Evolutionary conservation across 2,113 vertebrate species (phyloP).

Genomic region (Oreochromis spilurus): DNA sequence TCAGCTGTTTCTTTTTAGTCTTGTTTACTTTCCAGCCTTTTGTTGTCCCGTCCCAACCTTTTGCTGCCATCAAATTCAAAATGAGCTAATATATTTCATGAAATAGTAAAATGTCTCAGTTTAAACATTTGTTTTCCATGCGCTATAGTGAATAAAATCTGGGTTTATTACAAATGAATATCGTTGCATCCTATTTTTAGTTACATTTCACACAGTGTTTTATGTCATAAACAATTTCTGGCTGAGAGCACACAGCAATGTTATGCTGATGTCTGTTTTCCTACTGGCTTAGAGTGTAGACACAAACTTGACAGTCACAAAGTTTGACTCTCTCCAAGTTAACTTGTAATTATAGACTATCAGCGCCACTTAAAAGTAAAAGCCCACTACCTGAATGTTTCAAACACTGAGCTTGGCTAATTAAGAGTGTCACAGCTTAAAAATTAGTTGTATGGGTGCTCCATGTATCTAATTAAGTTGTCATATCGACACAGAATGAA

Average conservation of each 20-base stretch:
- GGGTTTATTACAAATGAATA: background rate
- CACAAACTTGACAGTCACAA: background rate
- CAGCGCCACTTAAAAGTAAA: background rate
- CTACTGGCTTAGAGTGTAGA: background rate
- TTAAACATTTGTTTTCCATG: background rate
- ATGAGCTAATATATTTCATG: background rate
- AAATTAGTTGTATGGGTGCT: background rate
- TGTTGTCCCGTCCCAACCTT: rapidly evolving
- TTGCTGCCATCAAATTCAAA: background rate
- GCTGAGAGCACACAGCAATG: background rate
- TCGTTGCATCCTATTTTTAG: background rate
- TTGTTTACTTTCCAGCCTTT: background rate
- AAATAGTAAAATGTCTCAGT: background rate
- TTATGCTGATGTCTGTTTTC: background rate
- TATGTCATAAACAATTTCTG: background rate
- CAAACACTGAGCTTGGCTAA: background rate
- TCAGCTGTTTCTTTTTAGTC: background rate
- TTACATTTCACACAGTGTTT: background rate
- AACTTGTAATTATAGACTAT: background rate
- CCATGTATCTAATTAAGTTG: background rate
- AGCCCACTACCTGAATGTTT: background rate
- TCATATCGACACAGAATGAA: background rate
- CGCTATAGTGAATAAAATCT: background rate
- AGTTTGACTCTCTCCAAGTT: background rate
- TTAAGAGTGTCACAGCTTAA: background rate